These are phyloP conservation scores for Phaonia tiefii DNA, from an alignment of 2,888 invertebrate genomes.

Conservation along the genomic window DNA sequence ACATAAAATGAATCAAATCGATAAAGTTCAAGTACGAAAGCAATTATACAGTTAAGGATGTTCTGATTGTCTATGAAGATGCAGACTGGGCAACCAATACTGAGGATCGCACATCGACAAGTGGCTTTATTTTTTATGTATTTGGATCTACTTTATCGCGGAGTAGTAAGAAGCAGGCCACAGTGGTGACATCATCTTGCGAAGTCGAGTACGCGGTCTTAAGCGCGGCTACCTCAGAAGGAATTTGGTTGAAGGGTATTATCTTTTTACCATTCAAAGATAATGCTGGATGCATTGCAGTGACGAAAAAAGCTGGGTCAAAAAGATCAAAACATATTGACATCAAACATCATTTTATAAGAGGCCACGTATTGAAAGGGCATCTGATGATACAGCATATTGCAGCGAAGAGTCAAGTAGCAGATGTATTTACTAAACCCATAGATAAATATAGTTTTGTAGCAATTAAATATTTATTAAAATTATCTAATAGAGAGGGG, in stretches of 20 bases:
- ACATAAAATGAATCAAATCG: not conserved
- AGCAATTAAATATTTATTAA: not conserved
- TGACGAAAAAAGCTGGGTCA: not conserved
- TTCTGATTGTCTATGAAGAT: conserved; percentile 55
- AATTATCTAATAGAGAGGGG: too few relatives aligned
- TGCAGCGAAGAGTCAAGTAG: conserved; percentile 3
- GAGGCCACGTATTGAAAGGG: not conserved
- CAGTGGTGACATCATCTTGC: conserved; percentile 46
- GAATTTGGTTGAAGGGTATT: not conserved
- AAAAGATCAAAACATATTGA: not conserved
- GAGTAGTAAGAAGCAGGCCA: conserved; percentile 53
- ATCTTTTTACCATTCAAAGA: not conserved
- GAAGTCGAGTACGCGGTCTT: conserved; percentile 60
- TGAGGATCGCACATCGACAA: conserved; percentile 57
- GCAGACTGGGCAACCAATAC: conserved; percentile 58
- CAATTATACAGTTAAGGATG: not conserved
- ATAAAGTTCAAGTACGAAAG: not conserved
- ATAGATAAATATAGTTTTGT: not conserved
- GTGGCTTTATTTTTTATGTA: conserved; percentile 58
- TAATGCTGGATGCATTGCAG: not conserved
- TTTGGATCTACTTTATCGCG: conserved; percentile 55
- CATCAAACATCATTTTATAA: not conserved
- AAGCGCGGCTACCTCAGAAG: not conserved
- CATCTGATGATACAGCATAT: not conserved
- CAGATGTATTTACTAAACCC: not conserved